Base-by-base conservation (phyloP, 64 coral and sea anemone genomes). In the Porites lutea region DNA sequence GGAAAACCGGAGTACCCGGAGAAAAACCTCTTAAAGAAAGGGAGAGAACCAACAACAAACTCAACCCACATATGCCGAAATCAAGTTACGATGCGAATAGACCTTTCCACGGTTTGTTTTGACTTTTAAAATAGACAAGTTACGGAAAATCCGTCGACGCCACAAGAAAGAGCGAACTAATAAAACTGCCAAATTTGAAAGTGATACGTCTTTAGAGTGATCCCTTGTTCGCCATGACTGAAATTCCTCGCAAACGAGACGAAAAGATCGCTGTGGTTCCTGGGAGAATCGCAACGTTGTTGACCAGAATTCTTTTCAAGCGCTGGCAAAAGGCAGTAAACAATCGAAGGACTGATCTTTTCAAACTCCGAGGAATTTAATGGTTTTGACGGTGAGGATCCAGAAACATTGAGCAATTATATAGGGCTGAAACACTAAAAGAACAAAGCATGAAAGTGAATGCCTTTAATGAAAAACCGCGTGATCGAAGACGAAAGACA, bases 181-280 rank as follows among this genome's bases (percentile, higher is more conserved):
- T n/a, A n/a, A n/a, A n/a, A n/a, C n/a, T n/a, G n/a, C n/a, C n/a
- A n/a, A n/a, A n/a, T n/a, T n/a, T n/a, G n/a, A n/a, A n/a, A n/a
- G n/a, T n/a, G n/a, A n/a, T n/a, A n/a, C n/a, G n/a, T n/a, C n/a
- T n/a, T n/a, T n/a, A n/a, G 61, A 2, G 81, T 84, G 12, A 84
- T 84, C 43, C 11, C 59, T 1, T 68, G 45, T 3, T 69, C n/a
- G 0, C 63, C 81, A 13, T 84, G 15, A 49, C 80, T 66, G 16
- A 67, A 65, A 52, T 84, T 84, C 63, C 63, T 84, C n/a, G 81
- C 46, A 19, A 84, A 84, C 8, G 7, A 64, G 6, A 23, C 65
- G 63, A 68, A 84, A 84, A 84, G 81, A 52, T 69, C 81, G 81
- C 81, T 84, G 62, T 67, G 81, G 81, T 69, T 84, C 81, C 65